Base-by-base conservation (phyloP, 1,140 invertebrate genomes). In the Dendrolimus kikuchii region DNA sequence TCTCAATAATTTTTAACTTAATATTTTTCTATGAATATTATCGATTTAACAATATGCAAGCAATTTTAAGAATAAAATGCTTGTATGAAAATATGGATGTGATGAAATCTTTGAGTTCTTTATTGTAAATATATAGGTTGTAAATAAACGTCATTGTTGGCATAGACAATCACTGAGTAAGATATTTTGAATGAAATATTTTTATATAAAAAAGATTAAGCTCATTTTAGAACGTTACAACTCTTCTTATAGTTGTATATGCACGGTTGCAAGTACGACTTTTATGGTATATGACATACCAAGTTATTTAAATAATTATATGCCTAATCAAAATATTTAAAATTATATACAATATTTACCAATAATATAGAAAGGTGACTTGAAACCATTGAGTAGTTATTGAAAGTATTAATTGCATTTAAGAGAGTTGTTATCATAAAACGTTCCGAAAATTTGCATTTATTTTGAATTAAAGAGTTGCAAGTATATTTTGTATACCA, bases 141-240 rank as follows among this genome's bases (percentile, higher is more conserved):
- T 79, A 79, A 69, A 79, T 78, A 79, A 62, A 55, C 44, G 55
- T 65, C 51, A 63, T 60, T 61, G 61, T 72, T 68, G 81, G 77
- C 81, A 81, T 74, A 82, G 79, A 85, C 73, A 82, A 67, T 67
- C 54, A 49, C 45, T 57, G 52, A 64, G 57, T 66, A 68, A 80
- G 23, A 23, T 82, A 82, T 82, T 82, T 85, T 82, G 80, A 68
- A 72, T 67, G 62, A 74, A 73, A 75, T 82, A 85, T 85, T 82
- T 85, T 85, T 85, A 69, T 81, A 81, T 64, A 64, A 60, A 60
- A 55, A 23, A 23, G 23, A 23, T 23, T 23, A 23, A 23, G 23
- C 23, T 23, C 23, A 23, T 23, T 23, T 23, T 23, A 23, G 23
- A 23, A 23, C 23, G 23, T 23, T 23, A 23, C 23, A 23, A 23